Evolutionary conservation across 2,113 vertebrate genomes (phyloP).

Genomic region (Ailuropoda melanoleuca): DNA sequence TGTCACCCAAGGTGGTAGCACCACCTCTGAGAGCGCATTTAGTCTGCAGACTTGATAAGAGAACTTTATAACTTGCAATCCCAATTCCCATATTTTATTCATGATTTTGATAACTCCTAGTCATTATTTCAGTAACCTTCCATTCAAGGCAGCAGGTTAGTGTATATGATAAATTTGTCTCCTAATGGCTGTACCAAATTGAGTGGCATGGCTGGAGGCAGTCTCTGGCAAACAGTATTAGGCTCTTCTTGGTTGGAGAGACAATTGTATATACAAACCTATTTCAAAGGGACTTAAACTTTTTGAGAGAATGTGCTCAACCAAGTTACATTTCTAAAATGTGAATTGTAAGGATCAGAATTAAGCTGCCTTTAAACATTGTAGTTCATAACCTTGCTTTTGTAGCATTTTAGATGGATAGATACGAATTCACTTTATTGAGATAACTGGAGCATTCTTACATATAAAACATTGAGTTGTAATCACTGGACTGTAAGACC

Average conservation of each 20-base stretch:
- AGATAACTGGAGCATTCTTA: conserved; percentile 3
- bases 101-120: conserved; percentile 76
- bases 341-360: conserved; percentile 11
- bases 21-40: conserved; percentile 75
- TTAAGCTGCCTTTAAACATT: neutral
- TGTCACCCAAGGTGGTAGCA: conserved; percentile 67
- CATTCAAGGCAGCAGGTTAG: conserved; percentile 72
- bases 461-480: neutral
- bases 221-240: conserved; percentile 61
- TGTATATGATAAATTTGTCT: conserved; percentile 78
- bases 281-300: conserved; percentile 34
- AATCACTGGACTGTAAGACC: conserved; percentile 7
- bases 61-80: conserved; percentile 76
- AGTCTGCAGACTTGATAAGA: conserved; percentile 71
- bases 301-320: neutral
- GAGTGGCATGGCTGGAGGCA: conserved; percentile 62
- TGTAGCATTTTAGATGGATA: conserved; percentile 23
- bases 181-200: conserved; percentile 75
- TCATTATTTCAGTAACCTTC: conserved; percentile 80
- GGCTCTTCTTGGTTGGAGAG: neutral
- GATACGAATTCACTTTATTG: conserved; percentile 27
- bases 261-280: neutral
- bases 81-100: conserved; percentile 83
- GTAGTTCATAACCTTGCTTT: conserved; percentile 17
- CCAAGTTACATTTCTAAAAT: conserved; percentile 23